Percentiles rank a stretch among this genome's conserved stretches.
Conservation (phyloP, 2,888 invertebrate species). For the Serripes groenlandicus region DNA sequence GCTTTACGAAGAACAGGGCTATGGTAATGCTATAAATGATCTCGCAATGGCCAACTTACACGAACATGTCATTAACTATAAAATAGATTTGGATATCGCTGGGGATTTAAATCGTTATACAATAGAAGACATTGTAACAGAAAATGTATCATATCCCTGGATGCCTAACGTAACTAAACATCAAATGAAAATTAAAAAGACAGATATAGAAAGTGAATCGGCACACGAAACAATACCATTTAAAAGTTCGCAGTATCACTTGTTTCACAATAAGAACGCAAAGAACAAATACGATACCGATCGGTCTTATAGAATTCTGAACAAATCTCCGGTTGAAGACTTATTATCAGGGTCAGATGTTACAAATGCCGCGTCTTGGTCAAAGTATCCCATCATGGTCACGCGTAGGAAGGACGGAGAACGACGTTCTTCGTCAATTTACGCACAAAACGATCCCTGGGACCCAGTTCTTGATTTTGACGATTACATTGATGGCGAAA, state of each 20-base stretch:
- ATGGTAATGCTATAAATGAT: constrained; percentile 70
- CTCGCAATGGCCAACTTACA: constrained; percentile 73
- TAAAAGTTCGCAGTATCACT: constrained; percentile 11
- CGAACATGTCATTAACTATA: constrained; percentile 76
- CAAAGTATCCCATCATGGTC: constrained; percentile 72
- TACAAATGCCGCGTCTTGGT: constrained; percentile 72
- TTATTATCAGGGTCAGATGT: constrained; percentile 54
- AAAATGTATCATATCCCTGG: constrained; percentile 39
- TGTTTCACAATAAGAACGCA: constrained; percentile 29
- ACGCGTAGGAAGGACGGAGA: constrained; percentile 76
- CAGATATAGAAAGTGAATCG: not conserved
- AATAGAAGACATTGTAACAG: constrained; percentile 57
- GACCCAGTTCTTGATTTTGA: constrained; percentile 76
- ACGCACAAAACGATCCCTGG: constrained; percentile 72
- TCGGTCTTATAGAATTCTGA: constrained; percentile 70
- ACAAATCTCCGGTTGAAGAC: constrained; percentile 63
- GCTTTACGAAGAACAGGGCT: constrained; percentile 60
- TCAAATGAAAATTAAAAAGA: constrained; percentile 1
- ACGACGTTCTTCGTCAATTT: constrained; percentile 72
- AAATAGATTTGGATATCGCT: constrained; percentile 78
- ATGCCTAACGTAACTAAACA: not conserved
- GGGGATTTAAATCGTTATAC: constrained; percentile 72
- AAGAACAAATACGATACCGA: constrained; percentile 34
- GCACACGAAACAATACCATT: not conserved
- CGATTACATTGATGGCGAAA: constrained; percentile 73